A percentile compares a stretch with the other conserved stretches of the same genome.
Conservation (phyloP, 1,140 invertebrate species). For the Chymomyza costata region DNA sequence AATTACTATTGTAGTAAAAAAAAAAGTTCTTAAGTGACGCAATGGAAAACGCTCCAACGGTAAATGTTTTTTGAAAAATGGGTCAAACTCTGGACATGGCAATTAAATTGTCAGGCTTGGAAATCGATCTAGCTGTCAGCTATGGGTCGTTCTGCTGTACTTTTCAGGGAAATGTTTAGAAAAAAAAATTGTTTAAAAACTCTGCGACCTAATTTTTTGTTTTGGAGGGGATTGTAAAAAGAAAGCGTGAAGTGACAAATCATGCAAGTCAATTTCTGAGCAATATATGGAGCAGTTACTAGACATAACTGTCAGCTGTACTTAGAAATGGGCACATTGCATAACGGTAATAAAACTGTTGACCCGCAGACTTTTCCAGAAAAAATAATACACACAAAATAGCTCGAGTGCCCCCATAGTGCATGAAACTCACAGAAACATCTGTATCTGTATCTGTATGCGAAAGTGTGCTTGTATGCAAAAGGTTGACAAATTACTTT, state of each 20-base stretch:
- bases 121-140: slow-evolving; percentile 36
- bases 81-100: slow-evolving; percentile 37
- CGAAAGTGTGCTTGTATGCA: slow-evolving; percentile 19
- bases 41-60: slow-evolving; percentile 46
- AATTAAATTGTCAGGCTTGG: slow-evolving; percentile 55
- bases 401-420: neutral
- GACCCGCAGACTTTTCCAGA: slow-evolving; percentile 30
- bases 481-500: slow-evolving; percentile 15
- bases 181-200: slow-evolving; percentile 54
- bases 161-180: slow-evolving; percentile 24
- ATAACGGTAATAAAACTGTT: slow-evolving; percentile 37
- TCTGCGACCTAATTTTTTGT: slow-evolving; percentile 39
- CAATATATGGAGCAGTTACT: no score
- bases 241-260: slow-evolving; percentile 21
- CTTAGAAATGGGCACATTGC: slow-evolving; percentile 15
- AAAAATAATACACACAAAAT: slow-evolving; percentile 12
- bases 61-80: slow-evolving; percentile 48
- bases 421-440: slow-evolving; percentile 26
- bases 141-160: no score
- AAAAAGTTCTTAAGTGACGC: slow-evolving; percentile 37
- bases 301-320: no score
- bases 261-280: neutral
- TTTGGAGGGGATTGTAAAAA: slow-evolving; percentile 3
- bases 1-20: slow-evolving; percentile 4
- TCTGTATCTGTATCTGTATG: no score